Percentiles rank a stretch among this genome's conserved stretches.
phyloP scores from a whole-genome alignment of 2,888 invertebrate genomes.

The Campoplex capitator region DNA sequence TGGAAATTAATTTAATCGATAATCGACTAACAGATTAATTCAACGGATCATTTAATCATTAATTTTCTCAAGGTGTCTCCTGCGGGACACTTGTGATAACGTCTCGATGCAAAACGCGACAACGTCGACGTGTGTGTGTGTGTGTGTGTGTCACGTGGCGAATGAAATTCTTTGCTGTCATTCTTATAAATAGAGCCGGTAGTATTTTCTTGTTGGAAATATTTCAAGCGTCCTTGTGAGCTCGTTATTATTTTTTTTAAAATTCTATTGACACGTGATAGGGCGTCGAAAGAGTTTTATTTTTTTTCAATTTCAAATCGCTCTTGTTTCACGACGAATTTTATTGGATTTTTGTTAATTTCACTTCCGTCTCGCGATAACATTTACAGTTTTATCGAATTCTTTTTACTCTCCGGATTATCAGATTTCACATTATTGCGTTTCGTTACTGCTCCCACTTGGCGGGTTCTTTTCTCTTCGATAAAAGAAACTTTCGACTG shows the following conservation, averaged over 20 bases:
- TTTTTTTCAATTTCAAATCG: slow-evolving; percentile 31
- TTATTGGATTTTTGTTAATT: neutral
- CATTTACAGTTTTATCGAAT: neutral
- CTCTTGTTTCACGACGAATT: too few species aligned
- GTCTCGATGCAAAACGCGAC: slow-evolving; percentile 7
- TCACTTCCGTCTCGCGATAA: neutral
- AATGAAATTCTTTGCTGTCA: slow-evolving; percentile 63
- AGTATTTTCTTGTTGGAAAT: slow-evolving; percentile 11
- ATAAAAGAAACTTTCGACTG: neutral
- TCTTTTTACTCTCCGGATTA: neutral
- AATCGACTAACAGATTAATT: slow-evolving; percentile 9
- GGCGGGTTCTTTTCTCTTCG: neutral
- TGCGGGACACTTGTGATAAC: slow-evolving; percentile 32
- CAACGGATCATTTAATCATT: slow-evolving; percentile 1
- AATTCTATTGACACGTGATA: slow-evolving; percentile 50
- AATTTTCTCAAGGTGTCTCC: slow-evolving; percentile 13
- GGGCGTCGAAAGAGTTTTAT: neutral
- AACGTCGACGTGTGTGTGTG: neutral
- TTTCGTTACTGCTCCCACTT: neutral
- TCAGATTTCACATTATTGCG: neutral
- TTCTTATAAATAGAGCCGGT: slow-evolving; percentile 68
- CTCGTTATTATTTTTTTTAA: slow-evolving; percentile 16
- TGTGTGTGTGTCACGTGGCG: slow-evolving; percentile 35
- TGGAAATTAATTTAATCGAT: neutral
- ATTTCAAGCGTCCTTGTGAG: neutral